A percentile compares a stretch with the other conserved stretches of the same genome.
phyloP scores from a whole-genome alignment of 2,113 vertebrate genomes.

The Corapipo altera region DNA sequence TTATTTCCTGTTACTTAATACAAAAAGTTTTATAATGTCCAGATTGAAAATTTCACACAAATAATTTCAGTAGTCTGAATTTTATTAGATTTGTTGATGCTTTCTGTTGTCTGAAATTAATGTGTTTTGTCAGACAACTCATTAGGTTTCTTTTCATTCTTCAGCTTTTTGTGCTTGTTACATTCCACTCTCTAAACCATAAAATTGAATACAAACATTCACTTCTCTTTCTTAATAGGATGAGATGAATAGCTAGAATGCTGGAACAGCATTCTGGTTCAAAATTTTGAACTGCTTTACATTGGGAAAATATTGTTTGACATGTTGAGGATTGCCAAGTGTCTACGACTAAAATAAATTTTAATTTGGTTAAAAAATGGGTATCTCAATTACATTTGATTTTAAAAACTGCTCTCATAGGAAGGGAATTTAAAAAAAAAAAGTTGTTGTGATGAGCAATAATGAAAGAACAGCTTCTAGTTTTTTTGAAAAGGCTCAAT shows the following conservation, averaged over 20 bases:
- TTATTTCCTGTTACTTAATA: not conserved
- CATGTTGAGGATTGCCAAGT: not conserved
- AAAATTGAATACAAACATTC: not conserved
- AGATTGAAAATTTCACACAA: not conserved
- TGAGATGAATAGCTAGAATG: not conserved
- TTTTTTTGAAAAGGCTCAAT: not conserved
- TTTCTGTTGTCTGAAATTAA: conserved; percentile 12
- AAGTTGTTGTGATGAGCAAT: not conserved
- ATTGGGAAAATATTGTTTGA: not conserved
- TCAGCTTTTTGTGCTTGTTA: not conserved
- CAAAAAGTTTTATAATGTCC: not conserved
- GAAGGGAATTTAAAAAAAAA: not conserved
- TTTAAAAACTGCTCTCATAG: not conserved
- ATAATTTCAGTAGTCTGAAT: not conserved
- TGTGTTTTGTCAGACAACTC: not conserved
- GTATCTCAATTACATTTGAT: not conserved
- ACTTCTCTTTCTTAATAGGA: not conserved
- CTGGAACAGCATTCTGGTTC: not conserved
- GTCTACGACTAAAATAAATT: not conserved
- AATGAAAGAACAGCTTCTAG: not conserved
- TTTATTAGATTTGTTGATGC: not conserved
- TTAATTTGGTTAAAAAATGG: not conserved
- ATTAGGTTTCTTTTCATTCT: not conserved
- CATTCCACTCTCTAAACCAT: not conserved
- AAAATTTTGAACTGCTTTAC: not conserved